Conservation (phyloP, 2,888 invertebrate genomes). For the Thera obeliscata region DNA sequence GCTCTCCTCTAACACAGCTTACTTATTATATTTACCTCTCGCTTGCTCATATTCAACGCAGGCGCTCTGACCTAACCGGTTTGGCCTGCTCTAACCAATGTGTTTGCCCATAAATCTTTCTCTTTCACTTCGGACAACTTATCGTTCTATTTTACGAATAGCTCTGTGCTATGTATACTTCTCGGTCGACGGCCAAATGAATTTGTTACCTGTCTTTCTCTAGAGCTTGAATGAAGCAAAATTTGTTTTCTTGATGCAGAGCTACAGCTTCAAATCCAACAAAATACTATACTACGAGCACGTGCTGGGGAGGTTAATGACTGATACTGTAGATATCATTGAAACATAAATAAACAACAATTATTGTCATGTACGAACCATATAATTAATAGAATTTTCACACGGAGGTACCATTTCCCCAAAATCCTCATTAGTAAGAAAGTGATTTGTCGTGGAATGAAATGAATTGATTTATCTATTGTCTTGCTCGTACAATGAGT, state of each 20-base stretch:
- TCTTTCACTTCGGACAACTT: conserved; percentile 67
- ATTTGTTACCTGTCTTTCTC: conserved; percentile 84
- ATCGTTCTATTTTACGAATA: conserved; percentile 84
- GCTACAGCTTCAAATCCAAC: conserved; percentile 83
- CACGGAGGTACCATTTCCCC: conserved; percentile 8
- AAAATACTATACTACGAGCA: conserved; percentile 80
- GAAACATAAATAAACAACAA: conserved; percentile 77
- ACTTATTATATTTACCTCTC: conserved; percentile 61
- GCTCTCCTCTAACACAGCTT: conserved; percentile 58
- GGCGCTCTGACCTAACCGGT: conserved; percentile 78
- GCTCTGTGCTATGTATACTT: conserved; percentile 84
- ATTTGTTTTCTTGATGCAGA: conserved; percentile 79
- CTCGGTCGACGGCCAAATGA: conserved; percentile 82
- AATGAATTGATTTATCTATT: neutral
- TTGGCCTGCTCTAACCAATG: conserved; percentile 61
- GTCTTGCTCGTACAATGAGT: conserved; percentile 5
- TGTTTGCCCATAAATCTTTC: conserved; percentile 57
- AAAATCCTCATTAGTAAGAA: neutral
- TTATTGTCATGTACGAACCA: conserved; percentile 30
- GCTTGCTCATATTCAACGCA: conserved; percentile 71
- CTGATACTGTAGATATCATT: conserved; percentile 78
- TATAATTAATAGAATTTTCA: conserved; percentile 25
- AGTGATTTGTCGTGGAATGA: neutral
- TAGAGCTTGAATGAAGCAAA: conserved; percentile 82
- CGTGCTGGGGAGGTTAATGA: conserved; percentile 79